Evolutionary conservation across 2,113 vertebrate genomes (phyloP), one percentile per base, ranked within the genome.

Genomic region (Natator depressus): DNA sequence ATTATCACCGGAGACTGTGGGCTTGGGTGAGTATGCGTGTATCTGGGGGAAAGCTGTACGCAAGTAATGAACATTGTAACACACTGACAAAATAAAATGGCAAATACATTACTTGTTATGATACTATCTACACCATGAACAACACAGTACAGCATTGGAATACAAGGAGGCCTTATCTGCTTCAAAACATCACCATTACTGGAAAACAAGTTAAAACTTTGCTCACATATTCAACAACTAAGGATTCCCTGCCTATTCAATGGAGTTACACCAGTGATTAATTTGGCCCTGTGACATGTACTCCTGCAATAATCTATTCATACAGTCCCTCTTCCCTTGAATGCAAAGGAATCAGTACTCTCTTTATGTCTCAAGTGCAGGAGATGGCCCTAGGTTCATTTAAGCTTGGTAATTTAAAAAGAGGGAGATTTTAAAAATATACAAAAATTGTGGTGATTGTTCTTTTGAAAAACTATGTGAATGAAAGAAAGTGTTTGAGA

Each of bases 341-440:
- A 93, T 53, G 83, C 49, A 89, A 96, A 95, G 80, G 51, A 84
- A 94, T n/a, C 94, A 87, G 82, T 57, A 86, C 1, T 57, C 87
- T 95, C 85, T 95, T 92, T 47, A 88, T 59, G 79, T 91, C 75
- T 89, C 29, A 92, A 96, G 85, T 89, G 83, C 83, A 97, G 96
- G 95, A 95, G 97, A 50, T 46, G 55, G 83, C 62, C 69, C 38
- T 42, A 22, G 20, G 12, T 42, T 46, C 72, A 93, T 88, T 96
- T 92, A 0, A 2, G 9, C 27, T 81, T 87, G 81, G 85, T 81
- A 94, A 76, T 84, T 95, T 97, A 93, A 93, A 93, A 96, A 79
- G 10, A 95, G 20, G 4, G 69, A 46, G 87, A 88, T 97, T 95
- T 78, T 47, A 49, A 91, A 42, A 55, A 38, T 24, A 42, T 59